Base-by-base conservation (phyloP, 1,140 invertebrate genomes). In the Drosophila pectinifera region DNA sequence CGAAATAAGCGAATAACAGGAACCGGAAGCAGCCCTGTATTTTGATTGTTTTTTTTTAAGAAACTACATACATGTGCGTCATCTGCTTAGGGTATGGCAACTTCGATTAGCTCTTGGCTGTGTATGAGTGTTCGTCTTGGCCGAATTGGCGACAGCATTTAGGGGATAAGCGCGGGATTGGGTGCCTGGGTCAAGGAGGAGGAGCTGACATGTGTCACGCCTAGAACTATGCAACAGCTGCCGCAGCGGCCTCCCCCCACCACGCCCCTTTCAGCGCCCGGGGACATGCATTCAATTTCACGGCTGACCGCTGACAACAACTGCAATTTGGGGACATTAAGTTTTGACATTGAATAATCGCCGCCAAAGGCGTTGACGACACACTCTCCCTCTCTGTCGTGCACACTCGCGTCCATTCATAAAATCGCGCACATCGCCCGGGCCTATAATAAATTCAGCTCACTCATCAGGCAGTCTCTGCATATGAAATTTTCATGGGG, bases 341-440 rank as follows among this genome's bases (percentile, higher is more conserved):
- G 69, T 83, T 86, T 78, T 85, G 82, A 82, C 83, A 88, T 82
- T 86, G 82, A 85, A 88, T 78, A 86, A 86, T 86, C 83, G 81
- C 83, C 69, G 82, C 70, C 63, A 73, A 86, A 85, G 78, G 81
- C 82, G 82, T 85, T 78, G 82, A 86, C 82, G 78, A 85, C 63
- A 63, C 65, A 58, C 54, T 45, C 61, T 20, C 13, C 53, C 65
- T 24, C 56, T 41, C 24, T 22, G 48, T 11, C 41, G 10, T 38
- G 14, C 18, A 16, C 46, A 28, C 26, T 18, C 24, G 16, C 11
- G 16, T 22, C 39, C 78, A 81, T 72, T 81, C 78, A 77, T 81
- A 49, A 73, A 80, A 78, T 78, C 74, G 78, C 64, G 68, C 78
- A 68, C 73, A 81, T 86, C 67, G 28, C 64, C 82, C 61, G 56